Conservation (phyloP, 2,888 invertebrate genomes). For the Temnothorax unifasciatus region DNA sequence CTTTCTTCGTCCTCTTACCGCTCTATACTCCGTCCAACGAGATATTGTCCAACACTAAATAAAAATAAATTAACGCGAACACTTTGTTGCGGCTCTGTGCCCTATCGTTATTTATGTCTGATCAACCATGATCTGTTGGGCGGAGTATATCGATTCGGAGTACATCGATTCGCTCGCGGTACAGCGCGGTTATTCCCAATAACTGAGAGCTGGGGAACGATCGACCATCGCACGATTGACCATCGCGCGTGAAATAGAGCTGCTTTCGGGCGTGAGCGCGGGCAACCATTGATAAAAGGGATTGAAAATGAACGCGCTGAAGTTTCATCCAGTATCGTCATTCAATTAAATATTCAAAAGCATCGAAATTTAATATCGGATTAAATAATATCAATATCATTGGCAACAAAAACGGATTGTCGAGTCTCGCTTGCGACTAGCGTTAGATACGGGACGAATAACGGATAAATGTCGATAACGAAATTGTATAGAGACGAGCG, state of each 20-base stretch:
- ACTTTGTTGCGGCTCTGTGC: too few relatives aligned
- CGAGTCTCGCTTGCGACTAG: background rate
- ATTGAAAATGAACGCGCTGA: slow-evolving; percentile 31
- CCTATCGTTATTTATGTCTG: too few relatives aligned
- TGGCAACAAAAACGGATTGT: background rate
- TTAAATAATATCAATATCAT: slow-evolving; percentile 37
- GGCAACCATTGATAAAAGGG: background rate
- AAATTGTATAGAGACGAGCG: background rate
- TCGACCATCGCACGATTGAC: too few relatives aligned
- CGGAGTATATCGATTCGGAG: background rate
- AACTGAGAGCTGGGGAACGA: slow-evolving; percentile 3
- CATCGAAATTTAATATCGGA: slow-evolving; percentile 45
- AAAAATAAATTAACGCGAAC: too few relatives aligned
- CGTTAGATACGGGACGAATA: slow-evolving; percentile 4
- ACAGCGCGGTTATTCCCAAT: background rate
- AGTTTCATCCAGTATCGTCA: slow-evolving; percentile 9
- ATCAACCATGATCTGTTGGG: too few relatives aligned
- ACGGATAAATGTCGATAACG: background rate
- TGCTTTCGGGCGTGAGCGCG: background rate
- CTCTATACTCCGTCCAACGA: too few relatives aligned
- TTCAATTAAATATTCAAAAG: slow-evolving; percentile 39
- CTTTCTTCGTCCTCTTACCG: background rate
- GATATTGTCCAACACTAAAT: too few relatives aligned
- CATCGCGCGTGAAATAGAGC: slow-evolving; percentile 10
- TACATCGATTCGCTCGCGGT: background rate